Evolutionary conservation across 2,113 vertebrate species (phyloP), one percentile per base, ranked within the genome.

Genomic region (Cebus imitator): DNA sequence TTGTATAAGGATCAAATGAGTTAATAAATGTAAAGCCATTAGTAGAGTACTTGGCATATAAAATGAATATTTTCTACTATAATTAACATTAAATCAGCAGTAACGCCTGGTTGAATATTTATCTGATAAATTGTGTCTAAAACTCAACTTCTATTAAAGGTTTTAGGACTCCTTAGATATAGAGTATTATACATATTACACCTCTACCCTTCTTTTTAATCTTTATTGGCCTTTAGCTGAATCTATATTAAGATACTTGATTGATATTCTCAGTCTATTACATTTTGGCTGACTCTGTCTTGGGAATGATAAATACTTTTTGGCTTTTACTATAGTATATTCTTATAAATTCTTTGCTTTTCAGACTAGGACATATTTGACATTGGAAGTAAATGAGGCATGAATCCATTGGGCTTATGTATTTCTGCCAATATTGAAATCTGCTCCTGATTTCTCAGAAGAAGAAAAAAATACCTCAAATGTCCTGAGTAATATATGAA

Each of bases 321-420:
- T 64, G 16, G 40, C 23, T 57, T 90, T 86, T 81, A 43, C 95
- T 89, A 85, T 57, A 66, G 79, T 72, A 12, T 73, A 61, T 89
- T 58, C 50, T 82, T 96, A 78, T 85, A 84, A 92, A 88, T 64
- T 61, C 61, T 95, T 95, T 92, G 25, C n/a, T 83, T 88, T 35
- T 78, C 58, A 82, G 18, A 64, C 40, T 87, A 75, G 64, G 17
- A 8, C 10, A 75, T 57, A 87, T 87, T 80, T 86, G 50, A 64
- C 88, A 52, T 48, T 78, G 79, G 79, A 92, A 92, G 23, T 73
- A 95, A 95, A 91, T 79, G 79, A 55, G 37, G 45, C 43, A 90
- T 93, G 17, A 96, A 94, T 84, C 50, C 68, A 32, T 27, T 94
- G 86, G 90, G 70, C 48, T 81, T 87, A 83, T 84, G 10, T 91